A percentile compares a stretch with the other conserved stretches of the same genome.
Evolutionary conservation across 1,140 invertebrate species (phyloP).

Genomic region (Dryas iulia): DNA sequence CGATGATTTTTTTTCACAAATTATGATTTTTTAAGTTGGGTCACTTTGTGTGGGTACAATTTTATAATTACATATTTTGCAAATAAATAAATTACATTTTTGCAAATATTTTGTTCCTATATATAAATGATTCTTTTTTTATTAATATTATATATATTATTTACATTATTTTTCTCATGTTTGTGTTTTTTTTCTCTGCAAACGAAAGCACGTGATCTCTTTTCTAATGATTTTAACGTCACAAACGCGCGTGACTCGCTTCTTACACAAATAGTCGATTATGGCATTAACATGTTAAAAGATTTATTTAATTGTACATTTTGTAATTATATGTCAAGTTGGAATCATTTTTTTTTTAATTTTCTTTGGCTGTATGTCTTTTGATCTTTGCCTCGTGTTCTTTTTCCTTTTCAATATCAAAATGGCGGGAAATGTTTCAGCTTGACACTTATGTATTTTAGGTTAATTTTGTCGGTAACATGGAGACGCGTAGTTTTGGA

Average conservation of each 20-base stretch:
- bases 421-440: not conserved
- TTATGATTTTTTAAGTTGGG: too few relatives aligned
- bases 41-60: too few relatives aligned
- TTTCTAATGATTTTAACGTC: slow-evolving; percentile 17
- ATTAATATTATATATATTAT: not conserved
- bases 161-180: not conserved
- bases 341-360: not conserved
- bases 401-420: not conserved
- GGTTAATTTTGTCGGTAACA: slow-evolving; percentile 14
- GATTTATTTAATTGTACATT: slow-evolving; percentile 3
- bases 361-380: not conserved
- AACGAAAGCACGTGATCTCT: slow-evolving; percentile 25
- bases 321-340: slow-evolving; percentile 2
- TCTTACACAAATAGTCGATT: not conserved
- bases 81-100: too few relatives aligned
- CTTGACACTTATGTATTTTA: slow-evolving; percentile 30
- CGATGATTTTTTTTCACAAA: too few relatives aligned
- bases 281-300: slow-evolving; percentile 11
- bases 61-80: too few relatives aligned
- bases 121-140: not conserved
- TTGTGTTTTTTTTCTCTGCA: slow-evolving; percentile 36
- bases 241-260: slow-evolving; percentile 14
- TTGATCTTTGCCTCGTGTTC: not conserved
- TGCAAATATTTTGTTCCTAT: not conserved
- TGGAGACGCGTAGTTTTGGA: slow-evolving; percentile 19